Conservation (phyloP, 2,888 invertebrate species). For the Siphonodentalium dalli region DNA sequence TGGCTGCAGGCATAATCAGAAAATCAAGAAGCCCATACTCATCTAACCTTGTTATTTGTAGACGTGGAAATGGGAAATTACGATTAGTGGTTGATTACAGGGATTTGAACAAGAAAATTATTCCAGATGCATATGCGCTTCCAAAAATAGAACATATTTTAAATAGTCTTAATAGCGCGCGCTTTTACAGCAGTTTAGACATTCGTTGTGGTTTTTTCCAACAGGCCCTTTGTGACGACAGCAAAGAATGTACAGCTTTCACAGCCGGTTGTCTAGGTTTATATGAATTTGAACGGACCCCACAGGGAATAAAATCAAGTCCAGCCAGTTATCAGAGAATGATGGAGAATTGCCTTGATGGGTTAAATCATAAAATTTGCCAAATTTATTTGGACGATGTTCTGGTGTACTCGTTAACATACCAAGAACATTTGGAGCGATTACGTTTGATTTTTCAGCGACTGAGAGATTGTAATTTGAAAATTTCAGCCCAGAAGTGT, state of each 20-base stretch:
- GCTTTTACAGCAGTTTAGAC: not conserved
- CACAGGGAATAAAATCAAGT: constrained; percentile 14
- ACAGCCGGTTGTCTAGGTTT: constrained; percentile 23
- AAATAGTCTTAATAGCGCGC: not conserved
- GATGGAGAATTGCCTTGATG: too few relatives aligned
- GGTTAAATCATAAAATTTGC: too few relatives aligned
- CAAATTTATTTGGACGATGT: too few relatives aligned
- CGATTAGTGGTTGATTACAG: not conserved
- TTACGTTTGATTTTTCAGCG: too few relatives aligned
- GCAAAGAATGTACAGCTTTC: constrained; percentile 25
- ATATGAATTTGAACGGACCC: constrained; percentile 20
- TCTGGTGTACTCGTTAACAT: too few relatives aligned
- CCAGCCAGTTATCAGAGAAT: constrained; percentile 21
- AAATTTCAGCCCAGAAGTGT: too few relatives aligned
- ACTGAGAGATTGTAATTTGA: too few relatives aligned
- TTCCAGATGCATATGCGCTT: constrained; percentile 6
- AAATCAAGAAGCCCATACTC: constrained; percentile 1
- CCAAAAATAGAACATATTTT: not conserved
- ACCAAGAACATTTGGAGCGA: too few relatives aligned
- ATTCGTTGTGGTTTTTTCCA: not conserved
- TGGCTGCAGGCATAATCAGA: not conserved
- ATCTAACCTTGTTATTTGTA: not conserved
- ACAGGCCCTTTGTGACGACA: not conserved
- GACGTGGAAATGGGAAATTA: constrained; percentile 1
- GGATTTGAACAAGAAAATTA: not conserved